These are phyloP conservation scores for Meiosimyza decipiens DNA, from an alignment of 2,888 invertebrate genomes.

Conservation along the genomic window DNA sequence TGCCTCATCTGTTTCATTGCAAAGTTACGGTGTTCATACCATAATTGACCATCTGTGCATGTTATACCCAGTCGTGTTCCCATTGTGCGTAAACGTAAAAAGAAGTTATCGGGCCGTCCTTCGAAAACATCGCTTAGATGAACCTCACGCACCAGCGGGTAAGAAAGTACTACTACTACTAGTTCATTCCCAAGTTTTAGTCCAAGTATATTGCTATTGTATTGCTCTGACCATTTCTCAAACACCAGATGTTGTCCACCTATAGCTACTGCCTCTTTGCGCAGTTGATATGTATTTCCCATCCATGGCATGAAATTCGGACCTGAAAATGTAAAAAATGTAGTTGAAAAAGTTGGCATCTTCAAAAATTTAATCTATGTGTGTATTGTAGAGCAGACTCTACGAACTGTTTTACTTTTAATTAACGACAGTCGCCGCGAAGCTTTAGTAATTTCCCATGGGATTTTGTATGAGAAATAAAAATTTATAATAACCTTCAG, in stretches of 20 bases:
- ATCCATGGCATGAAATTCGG: conserved; percentile 63
- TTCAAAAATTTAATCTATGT: too few relatives aligned
- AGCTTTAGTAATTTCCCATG: too few relatives aligned
- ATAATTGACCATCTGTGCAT: conserved; percentile 71
- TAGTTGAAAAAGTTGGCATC: too few relatives aligned
- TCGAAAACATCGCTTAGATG: conserved; percentile 72
- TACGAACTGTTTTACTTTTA: too few relatives aligned
- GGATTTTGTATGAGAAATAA: too few relatives aligned
- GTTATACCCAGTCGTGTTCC: conserved; percentile 71
- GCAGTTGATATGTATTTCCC: conserved; percentile 62
- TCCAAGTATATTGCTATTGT: conserved; percentile 70
- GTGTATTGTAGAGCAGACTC: too few relatives aligned
- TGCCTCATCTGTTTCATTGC: conserved; percentile 69
- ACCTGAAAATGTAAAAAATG: conserved; percentile 50
- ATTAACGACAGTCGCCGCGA: too few relatives aligned
- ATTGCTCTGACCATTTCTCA: conserved; percentile 66
- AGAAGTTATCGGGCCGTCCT: conserved; percentile 76
- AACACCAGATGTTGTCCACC: conserved; percentile 71
- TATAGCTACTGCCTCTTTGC: conserved; percentile 56
- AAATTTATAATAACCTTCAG: too few relatives aligned
- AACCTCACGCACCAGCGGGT: conserved; percentile 69
- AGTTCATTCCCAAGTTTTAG: conserved; percentile 70
- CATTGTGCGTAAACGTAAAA: conserved; percentile 73
- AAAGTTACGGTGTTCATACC: conserved; percentile 71
- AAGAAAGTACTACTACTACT: conserved; percentile 70